Evolutionary conservation across 2,113 vertebrate species (phyloP), one percentile per base, ranked within the genome.

Genomic region (Labrus mixtus): DNA sequence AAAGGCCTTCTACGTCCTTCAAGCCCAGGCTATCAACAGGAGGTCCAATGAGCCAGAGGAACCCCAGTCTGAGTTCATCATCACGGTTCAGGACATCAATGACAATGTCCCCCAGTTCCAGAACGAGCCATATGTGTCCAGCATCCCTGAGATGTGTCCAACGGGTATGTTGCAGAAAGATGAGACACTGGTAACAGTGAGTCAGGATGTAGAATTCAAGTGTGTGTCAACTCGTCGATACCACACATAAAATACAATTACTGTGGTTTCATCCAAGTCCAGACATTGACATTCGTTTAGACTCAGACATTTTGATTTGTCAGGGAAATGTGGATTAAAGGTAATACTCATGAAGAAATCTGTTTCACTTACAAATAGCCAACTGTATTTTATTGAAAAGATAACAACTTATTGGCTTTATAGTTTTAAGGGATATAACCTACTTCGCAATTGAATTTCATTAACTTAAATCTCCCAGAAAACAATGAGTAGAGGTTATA

Each of bases 141-240:
- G 90, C 77, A 93, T 99, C 82, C 96, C 96, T 2, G 98, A 99
- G 90, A 98, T 98, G 97, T 97, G 96, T 74, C 95, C 95, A 73
- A 90, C 90, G 54, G 98, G 98, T 99, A 96, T 2, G 93, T 86
- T 33, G 50, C 4, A 41, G 17, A 36, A n/a, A 48, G 22, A 29
- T 2, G 5, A 17, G 15, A 0, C 0, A 17, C 39, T 29, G 2
- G n/a, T 9, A 10, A 45, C n/a, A 12, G 22, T 2, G 16, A 46
- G 53, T 25, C 17, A 9, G 15, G 7, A 17, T 17, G 16, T 8
- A 17, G 46, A 48, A 48, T 48, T 19, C 46, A 48, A 48, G n/a
- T 19, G 0, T 48, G 9, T 58, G 4, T 33, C 29, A 33, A 33
- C 29, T 33, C 36, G n/a, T 10, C 39, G 19, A 4, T 16, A 13